Evolutionary conservation across 2,888 invertebrate genomes (phyloP).

Genomic region (Priocnemis perturbator): DNA sequence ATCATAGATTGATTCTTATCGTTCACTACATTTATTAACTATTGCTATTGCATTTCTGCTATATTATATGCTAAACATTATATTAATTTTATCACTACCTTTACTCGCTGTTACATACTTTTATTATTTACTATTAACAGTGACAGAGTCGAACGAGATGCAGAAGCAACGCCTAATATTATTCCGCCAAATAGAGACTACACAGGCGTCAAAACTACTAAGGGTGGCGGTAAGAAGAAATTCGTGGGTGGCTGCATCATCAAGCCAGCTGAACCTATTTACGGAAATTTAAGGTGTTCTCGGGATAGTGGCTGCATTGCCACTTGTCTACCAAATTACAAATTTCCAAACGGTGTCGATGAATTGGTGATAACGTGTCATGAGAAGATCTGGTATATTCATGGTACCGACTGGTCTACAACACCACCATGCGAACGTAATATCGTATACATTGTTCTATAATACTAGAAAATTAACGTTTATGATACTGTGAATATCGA

Average conservation of each 20-base stretch:
- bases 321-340: conserved; percentile 75
- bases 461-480: not conserved
- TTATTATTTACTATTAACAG: not conserved
- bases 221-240: conserved; percentile 4
- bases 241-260: conserved; percentile 51
- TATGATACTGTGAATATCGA: not conserved
- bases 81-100: not conserved
- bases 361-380: conserved; percentile 76
- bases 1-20: too few relatives aligned
- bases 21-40: not conserved
- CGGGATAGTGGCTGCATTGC: conserved; percentile 76
- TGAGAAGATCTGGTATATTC: conserved; percentile 76
- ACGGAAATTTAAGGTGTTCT: conserved; percentile 62
- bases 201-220: conserved; percentile 18
- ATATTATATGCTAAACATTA: too few relatives aligned
- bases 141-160: not conserved
- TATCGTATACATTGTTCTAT: conserved; percentile 48
- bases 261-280: conserved; percentile 49
- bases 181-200: not conserved
- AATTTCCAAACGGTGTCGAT: conserved; percentile 78
- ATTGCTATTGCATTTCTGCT: not conserved
- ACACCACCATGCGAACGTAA: conserved; percentile 82
- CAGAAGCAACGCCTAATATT: not conserved
- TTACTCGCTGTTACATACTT: not conserved
- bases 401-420: conserved; percentile 73